These are phyloP conservation scores for Odontamblyopus rebecca DNA, from an alignment of 2,797 vertebrate species.

Conservation along the genomic window DNA sequence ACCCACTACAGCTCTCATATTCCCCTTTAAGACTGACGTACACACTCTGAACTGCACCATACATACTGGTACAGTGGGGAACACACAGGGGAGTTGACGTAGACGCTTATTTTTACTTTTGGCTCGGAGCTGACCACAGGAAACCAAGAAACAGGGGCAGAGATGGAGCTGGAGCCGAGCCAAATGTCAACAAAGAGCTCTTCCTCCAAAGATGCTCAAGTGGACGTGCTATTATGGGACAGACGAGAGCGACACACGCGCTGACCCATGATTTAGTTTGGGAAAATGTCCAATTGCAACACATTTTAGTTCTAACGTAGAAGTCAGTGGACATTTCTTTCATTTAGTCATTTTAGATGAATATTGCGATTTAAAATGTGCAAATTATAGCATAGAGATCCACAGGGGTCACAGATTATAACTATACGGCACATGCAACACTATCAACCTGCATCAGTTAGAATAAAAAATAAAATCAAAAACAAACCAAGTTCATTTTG, in stretches of 20 bases:
- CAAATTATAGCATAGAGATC: too few species aligned
- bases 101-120: slow-evolving; percentile 4
- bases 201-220: slow-evolving; percentile 1
- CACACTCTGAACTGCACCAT: background rate
- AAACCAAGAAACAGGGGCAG: slow-evolving; percentile 3
- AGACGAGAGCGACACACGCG: background rate
- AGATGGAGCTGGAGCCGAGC: background rate
- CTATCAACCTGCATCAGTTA: too few species aligned
- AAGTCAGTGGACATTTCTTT: too few species aligned
- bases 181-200: slow-evolving; percentile 10
- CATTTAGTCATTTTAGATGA: too few species aligned
- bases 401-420: too few species aligned
- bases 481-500: too few species aligned
- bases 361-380: too few species aligned
- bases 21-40: background rate
- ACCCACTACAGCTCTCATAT: too few species aligned
- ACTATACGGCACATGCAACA: too few species aligned
- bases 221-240: background rate
- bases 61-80: background rate
- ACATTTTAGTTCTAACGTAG: background rate
- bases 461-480: too few species aligned
- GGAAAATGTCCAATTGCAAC: background rate
- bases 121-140: background rate
- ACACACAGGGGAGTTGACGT: background rate
- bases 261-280: background rate